phyloP scores from a whole-genome alignment of 92 coral and sea anemone genomes.

The Parazoanthus atlanticus region DNA sequence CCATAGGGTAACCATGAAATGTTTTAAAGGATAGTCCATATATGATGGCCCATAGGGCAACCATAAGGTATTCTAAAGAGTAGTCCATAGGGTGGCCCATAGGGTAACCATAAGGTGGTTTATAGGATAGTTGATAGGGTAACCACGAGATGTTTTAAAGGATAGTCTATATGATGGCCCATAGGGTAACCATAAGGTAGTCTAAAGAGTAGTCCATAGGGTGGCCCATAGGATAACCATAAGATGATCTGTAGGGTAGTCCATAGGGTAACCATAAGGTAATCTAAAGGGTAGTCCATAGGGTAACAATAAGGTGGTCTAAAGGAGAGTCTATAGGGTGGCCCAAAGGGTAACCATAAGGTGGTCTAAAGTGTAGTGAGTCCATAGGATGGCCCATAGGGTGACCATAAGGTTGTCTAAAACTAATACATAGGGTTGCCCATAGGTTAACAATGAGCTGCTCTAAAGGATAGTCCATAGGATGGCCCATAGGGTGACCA shows the following conservation, averaged over 20 bases:
- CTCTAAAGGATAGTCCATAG: background rate
- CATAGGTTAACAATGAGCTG: background rate
- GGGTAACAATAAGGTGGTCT: background rate
- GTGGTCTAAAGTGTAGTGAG: background rate
- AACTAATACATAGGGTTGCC: too few species aligned
- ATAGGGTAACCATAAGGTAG: background rate
- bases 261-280: background rate
- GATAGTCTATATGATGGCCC: background rate
- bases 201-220: background rate
- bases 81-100: background rate
- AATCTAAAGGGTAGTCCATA: too few species aligned
- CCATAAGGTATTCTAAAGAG: background rate
- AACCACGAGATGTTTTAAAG: background rate
- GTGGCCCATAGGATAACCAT: too few species aligned
- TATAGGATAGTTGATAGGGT: background rate
- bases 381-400: background rate
- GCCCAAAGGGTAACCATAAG: background rate
- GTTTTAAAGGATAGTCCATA: background rate
- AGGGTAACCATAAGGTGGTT: too few species aligned
- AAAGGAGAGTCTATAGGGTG: background rate
- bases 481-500: background rate
- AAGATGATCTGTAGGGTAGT: too few species aligned
- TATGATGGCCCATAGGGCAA: background rate
- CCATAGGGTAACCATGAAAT: background rate
- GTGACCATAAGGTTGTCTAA: background rate